These are phyloP conservation scores for Lindbergichthys nudifrons DNA, from an alignment of 2,797 vertebrate species.

Conservation along the genomic window DNA sequence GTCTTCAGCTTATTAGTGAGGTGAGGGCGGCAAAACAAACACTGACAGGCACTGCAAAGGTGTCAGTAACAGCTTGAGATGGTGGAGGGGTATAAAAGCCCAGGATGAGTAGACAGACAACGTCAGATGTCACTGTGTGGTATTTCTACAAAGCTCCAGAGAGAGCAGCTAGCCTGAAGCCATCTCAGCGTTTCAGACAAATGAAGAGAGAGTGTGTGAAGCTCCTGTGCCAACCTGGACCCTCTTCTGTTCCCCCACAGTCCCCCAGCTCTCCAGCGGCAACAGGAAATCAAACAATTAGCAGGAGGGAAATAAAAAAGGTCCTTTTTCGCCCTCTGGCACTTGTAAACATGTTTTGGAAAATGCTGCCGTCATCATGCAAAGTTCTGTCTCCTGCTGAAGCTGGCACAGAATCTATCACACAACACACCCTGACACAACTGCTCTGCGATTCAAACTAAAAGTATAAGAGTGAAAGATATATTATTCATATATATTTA, in stretches of 20 bases:
- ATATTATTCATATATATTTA: conserved; percentile 3
- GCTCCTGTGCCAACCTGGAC: conserved; percentile 76
- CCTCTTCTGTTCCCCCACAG: conserved; percentile 62
- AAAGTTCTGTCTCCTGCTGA: conserved; percentile 64
- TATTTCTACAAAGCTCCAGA: conserved; percentile 86
- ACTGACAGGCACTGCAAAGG: conserved; percentile 55
- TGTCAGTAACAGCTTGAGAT: conserved; percentile 68
- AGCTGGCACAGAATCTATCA: conserved; percentile 16
- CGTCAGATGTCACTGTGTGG: conserved; percentile 83
- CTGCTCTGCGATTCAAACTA: not conserved
- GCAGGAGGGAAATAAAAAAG: conserved; percentile 84
- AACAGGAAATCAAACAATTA: conserved; percentile 89
- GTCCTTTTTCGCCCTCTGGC: conserved; percentile 82
- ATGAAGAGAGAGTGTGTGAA: conserved; percentile 70
- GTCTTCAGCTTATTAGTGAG: conserved; percentile 52
- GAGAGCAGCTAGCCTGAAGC: conserved; percentile 82
- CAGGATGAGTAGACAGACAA: conserved; percentile 73
- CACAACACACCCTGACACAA: conserved; percentile 22
- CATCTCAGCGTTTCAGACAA: conserved; percentile 76
- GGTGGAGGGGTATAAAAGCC: conserved; percentile 21
- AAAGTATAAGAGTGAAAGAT: not conserved
- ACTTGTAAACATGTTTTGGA: conserved; percentile 81
- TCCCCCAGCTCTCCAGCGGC: conserved; percentile 80
- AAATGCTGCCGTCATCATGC: conserved; percentile 69
- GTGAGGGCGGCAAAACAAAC: conserved; percentile 61